Evolutionary conservation across 2,113 vertebrate genomes (phyloP).

Genomic region (Aptenodytes forsteri): DNA sequence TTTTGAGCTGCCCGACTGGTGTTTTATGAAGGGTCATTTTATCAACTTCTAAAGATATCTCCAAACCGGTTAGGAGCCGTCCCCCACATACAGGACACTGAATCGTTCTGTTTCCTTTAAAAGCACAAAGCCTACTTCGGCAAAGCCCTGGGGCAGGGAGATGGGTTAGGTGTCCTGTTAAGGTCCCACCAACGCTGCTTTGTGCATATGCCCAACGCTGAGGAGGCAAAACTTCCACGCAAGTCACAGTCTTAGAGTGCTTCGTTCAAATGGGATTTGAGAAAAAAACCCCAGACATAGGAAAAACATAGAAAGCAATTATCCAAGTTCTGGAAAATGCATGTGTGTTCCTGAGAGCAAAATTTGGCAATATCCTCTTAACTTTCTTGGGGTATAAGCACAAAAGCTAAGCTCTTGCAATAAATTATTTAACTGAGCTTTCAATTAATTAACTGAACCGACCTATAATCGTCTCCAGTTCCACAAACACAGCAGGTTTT

Average conservation of each 20-base stretch:
- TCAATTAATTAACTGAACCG: neutral
- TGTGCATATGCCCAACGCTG: neutral
- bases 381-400: neutral
- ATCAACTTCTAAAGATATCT: constrained; percentile 18
- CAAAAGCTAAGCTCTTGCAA: neutral
- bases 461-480: neutral
- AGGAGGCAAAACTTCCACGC: neutral
- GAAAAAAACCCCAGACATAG: neutral
- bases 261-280: neutral
- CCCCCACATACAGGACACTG: neutral
- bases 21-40: constrained; percentile 2
- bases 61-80: neutral
- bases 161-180: neutral
- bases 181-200: neutral
- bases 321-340: neutral
- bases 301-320: neutral
- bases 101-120: neutral
- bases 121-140: neutral
- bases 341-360: neutral
- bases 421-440: neutral
- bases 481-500: neutral
- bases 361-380: neutral
- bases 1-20: neutral
- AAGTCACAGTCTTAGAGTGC: neutral
- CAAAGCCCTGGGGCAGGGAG: neutral